phyloP scores from a whole-genome alignment of 2,888 invertebrate genomes.

The Eristalinus sepulchralis region DNA sequence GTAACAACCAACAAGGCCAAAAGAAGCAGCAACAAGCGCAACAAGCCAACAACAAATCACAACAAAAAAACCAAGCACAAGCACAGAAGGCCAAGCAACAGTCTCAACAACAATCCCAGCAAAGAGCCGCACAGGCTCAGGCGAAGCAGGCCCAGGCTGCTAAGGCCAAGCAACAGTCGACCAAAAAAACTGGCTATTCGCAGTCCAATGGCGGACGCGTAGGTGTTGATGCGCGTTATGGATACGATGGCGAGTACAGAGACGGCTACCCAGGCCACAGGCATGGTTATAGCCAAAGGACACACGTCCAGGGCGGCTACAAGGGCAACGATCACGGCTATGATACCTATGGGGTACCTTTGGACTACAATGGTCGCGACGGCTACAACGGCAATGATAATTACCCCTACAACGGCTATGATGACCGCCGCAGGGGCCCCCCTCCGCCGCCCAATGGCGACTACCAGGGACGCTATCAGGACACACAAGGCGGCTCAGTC shows the following conservation, averaged over 20 bases:
- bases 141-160: not conserved
- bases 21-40: not conserved
- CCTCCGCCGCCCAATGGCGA: not conserved
- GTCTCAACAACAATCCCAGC: not conserved
- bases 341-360: not conserved
- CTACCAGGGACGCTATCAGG: not conserved
- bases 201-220: constrained; percentile 2
- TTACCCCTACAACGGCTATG: not conserved
- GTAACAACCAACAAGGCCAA: not conserved
- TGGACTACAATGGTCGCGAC: not conserved
- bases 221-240: not conserved
- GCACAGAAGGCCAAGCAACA: not conserved
- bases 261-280: constrained; percentile 38
- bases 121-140: not conserved
- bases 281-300: constrained; percentile 1
- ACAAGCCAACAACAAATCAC: not conserved
- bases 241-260: constrained; percentile 17
- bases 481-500: not conserved
- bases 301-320: not conserved
- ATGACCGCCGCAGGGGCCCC: not conserved
- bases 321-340: not conserved
- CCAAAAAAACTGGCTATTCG: constrained; percentile 11
- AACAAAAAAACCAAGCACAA: not conserved
- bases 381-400: not conserved
- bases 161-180: not conserved